Conservation (phyloP, 2,797 vertebrate genomes). For the Halcyon chelicuti region DNA sequence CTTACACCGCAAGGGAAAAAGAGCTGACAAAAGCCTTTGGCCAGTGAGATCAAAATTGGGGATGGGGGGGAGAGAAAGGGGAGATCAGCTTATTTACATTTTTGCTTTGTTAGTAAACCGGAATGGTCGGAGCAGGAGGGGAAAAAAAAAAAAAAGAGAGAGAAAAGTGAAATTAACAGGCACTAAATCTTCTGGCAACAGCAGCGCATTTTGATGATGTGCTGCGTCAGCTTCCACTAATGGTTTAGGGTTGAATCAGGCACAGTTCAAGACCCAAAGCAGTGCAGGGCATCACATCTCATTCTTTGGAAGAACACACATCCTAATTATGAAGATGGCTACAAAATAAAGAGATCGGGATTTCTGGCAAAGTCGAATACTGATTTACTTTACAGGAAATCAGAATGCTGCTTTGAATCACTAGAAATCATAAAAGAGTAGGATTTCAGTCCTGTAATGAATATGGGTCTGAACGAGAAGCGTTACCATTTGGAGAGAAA, state of each 20-base stretch:
- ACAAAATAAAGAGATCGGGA: background rate
- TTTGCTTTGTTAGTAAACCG: conserved; percentile 82
- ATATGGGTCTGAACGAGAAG: background rate
- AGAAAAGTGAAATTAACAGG: conserved; percentile 63
- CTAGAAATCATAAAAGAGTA: background rate
- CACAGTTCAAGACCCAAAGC: conserved; percentile 38
- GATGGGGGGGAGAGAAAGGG: background rate
- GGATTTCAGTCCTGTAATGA: background rate
- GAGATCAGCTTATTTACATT: conserved; percentile 76
- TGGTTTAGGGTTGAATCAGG: conserved; percentile 25
- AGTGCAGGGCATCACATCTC: background rate
- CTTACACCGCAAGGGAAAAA: conserved; percentile 67
- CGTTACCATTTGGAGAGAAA: background rate
- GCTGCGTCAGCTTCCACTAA: conserved; percentile 71
- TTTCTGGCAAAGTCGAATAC: conserved; percentile 42
- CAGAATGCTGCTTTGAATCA: background rate
- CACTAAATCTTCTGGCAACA: conserved; percentile 65
- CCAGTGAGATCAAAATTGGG: conserved; percentile 60
- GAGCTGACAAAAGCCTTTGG: conserved; percentile 75
- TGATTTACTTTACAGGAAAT: background rate
- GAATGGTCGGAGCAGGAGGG: conserved; percentile 50
- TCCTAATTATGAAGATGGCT: conserved; percentile 12
- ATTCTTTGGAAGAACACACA: background rate
- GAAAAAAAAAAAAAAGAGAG: background rate
- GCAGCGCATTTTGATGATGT: conserved; percentile 50